phyloP scores from a whole-genome alignment of 2,113 vertebrate genomes.

The Chaetodon auriga region DNA sequence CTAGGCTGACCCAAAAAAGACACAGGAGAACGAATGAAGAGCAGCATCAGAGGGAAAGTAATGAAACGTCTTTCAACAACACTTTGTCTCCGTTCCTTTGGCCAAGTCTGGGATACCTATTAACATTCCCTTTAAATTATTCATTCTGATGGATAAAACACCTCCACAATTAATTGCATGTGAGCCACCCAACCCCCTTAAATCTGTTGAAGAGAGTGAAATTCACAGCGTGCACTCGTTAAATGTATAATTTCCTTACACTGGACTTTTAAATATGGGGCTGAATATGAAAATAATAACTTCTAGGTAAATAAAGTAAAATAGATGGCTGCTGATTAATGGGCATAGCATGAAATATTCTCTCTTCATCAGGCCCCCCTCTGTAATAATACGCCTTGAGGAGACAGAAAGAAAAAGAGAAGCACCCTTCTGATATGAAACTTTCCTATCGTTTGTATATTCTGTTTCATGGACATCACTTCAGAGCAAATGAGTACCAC shows the following conservation, averaged over 20 bases:
- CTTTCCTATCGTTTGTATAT: slow-evolving; percentile 75
- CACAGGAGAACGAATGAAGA: slow-evolving; percentile 70
- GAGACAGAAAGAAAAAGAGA: slow-evolving; percentile 51
- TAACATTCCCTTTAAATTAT: slow-evolving; percentile 87
- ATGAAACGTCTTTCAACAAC: slow-evolving; percentile 81
- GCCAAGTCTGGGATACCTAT: slow-evolving; percentile 83
- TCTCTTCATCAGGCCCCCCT: slow-evolving; percentile 51
- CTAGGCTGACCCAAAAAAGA: slow-evolving; percentile 65
- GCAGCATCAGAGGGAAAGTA: slow-evolving; percentile 77
- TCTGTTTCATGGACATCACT: slow-evolving; percentile 83
- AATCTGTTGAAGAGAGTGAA: slow-evolving; percentile 74
- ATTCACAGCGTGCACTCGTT: slow-evolving; percentile 69
- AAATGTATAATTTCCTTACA: slow-evolving; percentile 63
- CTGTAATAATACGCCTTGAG: slow-evolving; percentile 38
- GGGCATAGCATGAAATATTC: slow-evolving; percentile 39
- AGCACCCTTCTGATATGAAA: slow-evolving; percentile 69
- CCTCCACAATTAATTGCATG: slow-evolving; percentile 86
- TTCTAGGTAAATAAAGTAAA: slow-evolving; percentile 64
- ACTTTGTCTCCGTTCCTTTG: slow-evolving; percentile 82
- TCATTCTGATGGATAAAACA: slow-evolving; percentile 89
- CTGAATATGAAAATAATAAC: slow-evolving; percentile 53
- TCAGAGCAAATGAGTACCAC: slow-evolving; percentile 75
- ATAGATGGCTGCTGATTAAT: slow-evolving; percentile 50
- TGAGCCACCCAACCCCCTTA: slow-evolving; percentile 74
- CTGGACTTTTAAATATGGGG: slow-evolving; percentile 56